A percentile compares a stretch with the other conserved stretches of the same genome.
Conservation (phyloP, 2,113 vertebrate species). For the Balaenoptera acutorostrata region DNA sequence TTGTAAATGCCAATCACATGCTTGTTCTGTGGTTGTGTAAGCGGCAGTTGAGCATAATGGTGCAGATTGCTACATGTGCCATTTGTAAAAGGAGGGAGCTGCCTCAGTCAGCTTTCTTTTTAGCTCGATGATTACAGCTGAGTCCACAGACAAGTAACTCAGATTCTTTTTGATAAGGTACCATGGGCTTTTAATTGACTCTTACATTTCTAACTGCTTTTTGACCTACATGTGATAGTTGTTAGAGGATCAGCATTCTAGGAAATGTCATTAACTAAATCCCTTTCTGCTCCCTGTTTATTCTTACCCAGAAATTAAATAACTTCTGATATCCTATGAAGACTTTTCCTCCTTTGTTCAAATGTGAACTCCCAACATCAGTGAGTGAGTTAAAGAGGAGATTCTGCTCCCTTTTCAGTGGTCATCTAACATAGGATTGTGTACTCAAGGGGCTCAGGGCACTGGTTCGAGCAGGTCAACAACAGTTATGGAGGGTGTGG, state of each 20-base stretch:
- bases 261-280: slow-evolving; percentile 21
- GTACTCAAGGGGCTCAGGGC: neutral
- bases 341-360: neutral
- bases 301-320: slow-evolving; percentile 5
- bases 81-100: neutral
- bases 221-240: neutral
- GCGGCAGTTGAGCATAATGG: neutral
- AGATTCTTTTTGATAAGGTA: slow-evolving; percentile 46
- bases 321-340: neutral
- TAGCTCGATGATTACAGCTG: slow-evolving; percentile 45
- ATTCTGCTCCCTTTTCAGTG: neutral
- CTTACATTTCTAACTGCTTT: slow-evolving; percentile 40
- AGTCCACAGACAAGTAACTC: slow-evolving; percentile 43
- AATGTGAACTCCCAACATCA: neutral
- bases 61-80: slow-evolving; percentile 1
- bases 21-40: neutral
- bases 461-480: neutral
- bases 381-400: neutral
- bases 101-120: slow-evolving; percentile 32
- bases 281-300: neutral
- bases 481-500: neutral
- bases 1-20: neutral
- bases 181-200: slow-evolving; percentile 55
- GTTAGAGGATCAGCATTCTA: neutral
- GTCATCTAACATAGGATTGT: neutral